Evolutionary conservation across 2,888 invertebrate genomes (phyloP).

Genomic region (Venusia cambrica): DNA sequence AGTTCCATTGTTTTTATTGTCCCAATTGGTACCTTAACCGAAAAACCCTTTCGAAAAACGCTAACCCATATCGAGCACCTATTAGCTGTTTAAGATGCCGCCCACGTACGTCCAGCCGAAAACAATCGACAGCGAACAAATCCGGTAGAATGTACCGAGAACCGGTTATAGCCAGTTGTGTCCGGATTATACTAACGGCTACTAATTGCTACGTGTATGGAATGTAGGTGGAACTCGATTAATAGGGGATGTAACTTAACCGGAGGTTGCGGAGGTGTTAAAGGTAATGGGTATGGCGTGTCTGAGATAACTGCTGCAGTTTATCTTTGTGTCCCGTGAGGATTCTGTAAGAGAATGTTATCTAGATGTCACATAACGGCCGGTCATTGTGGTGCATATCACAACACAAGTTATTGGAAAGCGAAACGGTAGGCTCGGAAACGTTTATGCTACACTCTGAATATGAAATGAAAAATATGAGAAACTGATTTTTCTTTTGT

Average conservation of each 20-base stretch:
- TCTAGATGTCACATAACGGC: too few relatives aligned
- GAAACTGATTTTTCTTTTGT: too few relatives aligned
- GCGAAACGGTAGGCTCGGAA: too few relatives aligned
- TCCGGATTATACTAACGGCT: conserved; percentile 59
- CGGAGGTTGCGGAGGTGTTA: conserved; percentile 20
- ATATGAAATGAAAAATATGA: too few relatives aligned
- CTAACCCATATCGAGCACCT: conserved; percentile 32
- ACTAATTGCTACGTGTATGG: conserved; percentile 69
- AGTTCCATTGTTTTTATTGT: too few relatives aligned
- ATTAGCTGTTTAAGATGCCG: conserved; percentile 43
- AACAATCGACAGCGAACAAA: conserved; percentile 73
- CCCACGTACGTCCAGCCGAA: conserved; percentile 42
- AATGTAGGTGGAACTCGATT: conserved; percentile 38
- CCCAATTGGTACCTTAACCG: background rate
- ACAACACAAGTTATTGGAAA: too few relatives aligned
- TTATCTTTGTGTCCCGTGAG: too few relatives aligned
- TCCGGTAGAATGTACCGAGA: conserved; percentile 39
- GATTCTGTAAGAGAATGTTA: too few relatives aligned
- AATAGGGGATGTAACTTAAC: conserved; percentile 19
- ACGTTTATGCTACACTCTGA: too few relatives aligned
- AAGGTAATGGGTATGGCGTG: conserved; percentile 9
- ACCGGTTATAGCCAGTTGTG: conserved; percentile 35
- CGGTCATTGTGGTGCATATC: too few relatives aligned
- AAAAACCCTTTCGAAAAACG: conserved; percentile 8
- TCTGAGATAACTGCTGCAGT: background rate